Conservation (phyloP, 2,113 vertebrate genomes). For the Rhombomys opimus region DNA sequence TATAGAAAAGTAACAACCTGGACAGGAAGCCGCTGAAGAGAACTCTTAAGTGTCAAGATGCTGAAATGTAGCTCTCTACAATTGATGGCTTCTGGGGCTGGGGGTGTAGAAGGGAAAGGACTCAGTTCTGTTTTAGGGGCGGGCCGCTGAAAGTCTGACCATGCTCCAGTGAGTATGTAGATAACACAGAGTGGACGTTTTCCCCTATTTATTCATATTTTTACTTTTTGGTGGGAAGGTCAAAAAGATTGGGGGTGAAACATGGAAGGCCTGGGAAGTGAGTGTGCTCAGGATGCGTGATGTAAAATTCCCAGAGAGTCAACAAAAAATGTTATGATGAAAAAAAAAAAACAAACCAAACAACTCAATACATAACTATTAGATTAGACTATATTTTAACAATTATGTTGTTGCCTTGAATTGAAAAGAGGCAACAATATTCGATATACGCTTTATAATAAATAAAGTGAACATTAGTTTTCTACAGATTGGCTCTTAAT, state of each 20-base stretch:
- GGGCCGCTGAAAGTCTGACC: not conserved
- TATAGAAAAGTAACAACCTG: not conserved
- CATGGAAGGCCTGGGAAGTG: not conserved
- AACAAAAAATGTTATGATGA: not conserved
- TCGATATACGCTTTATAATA: not conserved
- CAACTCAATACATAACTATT: not conserved
- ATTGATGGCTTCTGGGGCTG: not conserved
- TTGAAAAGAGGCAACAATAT: not conserved
- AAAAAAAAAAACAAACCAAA: not conserved
- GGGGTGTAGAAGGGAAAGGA: not conserved
- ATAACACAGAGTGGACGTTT: not conserved
- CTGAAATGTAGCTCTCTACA: not conserved
- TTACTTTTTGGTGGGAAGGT: not conserved
- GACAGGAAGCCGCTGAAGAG: not conserved
- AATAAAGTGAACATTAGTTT: not conserved
- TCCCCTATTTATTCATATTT: not conserved
- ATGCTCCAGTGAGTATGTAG: not conserved
- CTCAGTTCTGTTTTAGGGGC: not conserved
- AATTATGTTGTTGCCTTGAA: not conserved
- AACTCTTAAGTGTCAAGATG: not conserved
- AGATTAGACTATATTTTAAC: not conserved
- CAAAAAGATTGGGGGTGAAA: not conserved
- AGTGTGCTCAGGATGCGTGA: not conserved
- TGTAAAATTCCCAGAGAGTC: not conserved
- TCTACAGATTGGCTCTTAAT: not conserved